These are phyloP conservation scores for Thyatira batis DNA, from an alignment of 2,888 invertebrate genomes.

Conservation along the genomic window DNA sequence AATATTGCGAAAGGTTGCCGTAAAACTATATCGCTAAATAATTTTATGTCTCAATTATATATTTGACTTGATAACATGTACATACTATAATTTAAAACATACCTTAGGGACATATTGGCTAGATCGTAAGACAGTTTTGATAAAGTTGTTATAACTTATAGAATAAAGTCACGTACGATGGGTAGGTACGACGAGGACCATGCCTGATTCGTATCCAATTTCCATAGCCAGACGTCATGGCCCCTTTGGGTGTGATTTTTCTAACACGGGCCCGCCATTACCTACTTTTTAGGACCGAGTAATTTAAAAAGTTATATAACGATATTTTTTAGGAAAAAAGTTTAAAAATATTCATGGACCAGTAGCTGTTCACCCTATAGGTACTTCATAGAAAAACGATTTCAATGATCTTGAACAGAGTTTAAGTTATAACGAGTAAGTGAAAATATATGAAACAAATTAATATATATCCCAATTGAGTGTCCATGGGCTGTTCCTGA, in stretches of 20 bases:
- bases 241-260: neutral
- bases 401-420: neutral
- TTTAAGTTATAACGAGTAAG: neutral
- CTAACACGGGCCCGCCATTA: neutral
- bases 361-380: neutral
- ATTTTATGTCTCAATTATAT: too few relatives aligned
- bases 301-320: neutral
- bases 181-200: neutral
- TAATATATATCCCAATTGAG: conserved; percentile 31
- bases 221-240: neutral
- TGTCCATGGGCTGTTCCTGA: conserved; percentile 2
- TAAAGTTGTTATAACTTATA: neutral
- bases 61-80: too few relatives aligned
- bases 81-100: neutral
- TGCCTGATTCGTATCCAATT: neutral
- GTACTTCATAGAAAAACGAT: neutral
- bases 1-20: too few relatives aligned
- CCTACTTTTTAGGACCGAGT: neutral
- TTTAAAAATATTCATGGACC: neutral
- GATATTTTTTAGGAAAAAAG: neutral
- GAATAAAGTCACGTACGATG: neutral
- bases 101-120: neutral
- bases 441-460: conserved; percentile 10
- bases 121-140: too few relatives aligned
- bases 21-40: too few relatives aligned